Conservation (phyloP, 2,113 vertebrate species). For the Amazona vittata region DNA sequence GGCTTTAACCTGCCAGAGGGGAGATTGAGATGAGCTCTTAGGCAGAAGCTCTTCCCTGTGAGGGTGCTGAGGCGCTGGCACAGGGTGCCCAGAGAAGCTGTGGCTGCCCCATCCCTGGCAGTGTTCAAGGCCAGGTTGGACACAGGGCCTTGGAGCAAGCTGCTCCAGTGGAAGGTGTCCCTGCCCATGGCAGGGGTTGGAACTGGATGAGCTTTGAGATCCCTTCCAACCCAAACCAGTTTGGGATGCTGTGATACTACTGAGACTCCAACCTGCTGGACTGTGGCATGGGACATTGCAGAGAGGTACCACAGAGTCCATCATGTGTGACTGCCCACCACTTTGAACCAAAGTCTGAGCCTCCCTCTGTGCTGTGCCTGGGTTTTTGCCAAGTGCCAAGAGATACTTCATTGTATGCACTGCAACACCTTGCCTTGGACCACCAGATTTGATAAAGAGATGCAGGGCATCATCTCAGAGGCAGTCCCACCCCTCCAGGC, state of each 20-base stretch:
- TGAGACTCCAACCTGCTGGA: neutral
- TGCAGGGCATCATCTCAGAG: neutral
- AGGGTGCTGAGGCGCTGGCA: no score
- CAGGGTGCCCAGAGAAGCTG: no score
- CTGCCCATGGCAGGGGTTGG: neutral
- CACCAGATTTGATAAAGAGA: neutral
- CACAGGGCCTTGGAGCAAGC: neutral
- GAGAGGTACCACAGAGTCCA: neutral
- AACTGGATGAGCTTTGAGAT: neutral
- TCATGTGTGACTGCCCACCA: neutral
- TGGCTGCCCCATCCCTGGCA: no score
- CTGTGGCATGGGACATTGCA: neutral
- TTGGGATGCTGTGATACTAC: neutral
- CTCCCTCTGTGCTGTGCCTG: neutral
- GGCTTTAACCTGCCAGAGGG: no score
- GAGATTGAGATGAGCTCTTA: no score
- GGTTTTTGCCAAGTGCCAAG: neutral
- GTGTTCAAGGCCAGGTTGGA: no score
- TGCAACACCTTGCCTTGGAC: neutral
- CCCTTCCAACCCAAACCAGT: neutral
- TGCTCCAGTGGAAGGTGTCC: neutral
- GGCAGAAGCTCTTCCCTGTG: no score
- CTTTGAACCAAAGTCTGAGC: neutral
- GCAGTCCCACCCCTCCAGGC: neutral
- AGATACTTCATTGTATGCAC: neutral